phyloP scores from a whole-genome alignment of 2,888 invertebrate genomes.

The Amphiduros pacificus region DNA sequence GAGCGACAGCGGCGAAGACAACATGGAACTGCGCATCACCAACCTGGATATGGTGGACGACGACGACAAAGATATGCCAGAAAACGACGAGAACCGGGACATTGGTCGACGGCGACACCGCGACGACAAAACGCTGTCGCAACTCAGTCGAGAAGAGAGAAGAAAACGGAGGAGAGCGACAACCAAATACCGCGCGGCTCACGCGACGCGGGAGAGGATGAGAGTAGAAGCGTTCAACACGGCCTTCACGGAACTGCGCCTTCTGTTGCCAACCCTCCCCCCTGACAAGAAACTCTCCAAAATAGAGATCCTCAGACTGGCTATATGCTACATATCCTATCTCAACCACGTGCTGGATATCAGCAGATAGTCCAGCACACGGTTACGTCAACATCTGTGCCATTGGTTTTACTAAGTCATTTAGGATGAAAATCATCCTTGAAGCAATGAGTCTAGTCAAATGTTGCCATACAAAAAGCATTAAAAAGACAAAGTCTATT shows the following conservation, averaged over 20 bases:
- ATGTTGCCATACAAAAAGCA: too few relatives aligned
- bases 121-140: too few relatives aligned
- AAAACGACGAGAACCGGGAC: too few relatives aligned
- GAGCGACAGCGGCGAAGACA: too few relatives aligned
- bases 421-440: too few relatives aligned
- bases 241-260: constrained; percentile 84
- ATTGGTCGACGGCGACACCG: too few relatives aligned
- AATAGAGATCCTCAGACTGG: constrained; percentile 90
- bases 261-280: constrained; percentile 85
- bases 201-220: constrained; percentile 90
- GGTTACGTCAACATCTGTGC: background rate
- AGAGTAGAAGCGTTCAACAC: constrained; percentile 94
- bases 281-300: constrained; percentile 95
- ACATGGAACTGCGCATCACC: too few relatives aligned
- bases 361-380: background rate
- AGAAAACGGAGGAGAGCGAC: constrained; percentile 84
- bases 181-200: constrained; percentile 86
- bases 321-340: constrained; percentile 94
- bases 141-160: constrained; percentile 68
- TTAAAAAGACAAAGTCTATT: too few relatives aligned
- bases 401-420: background rate
- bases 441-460: too few relatives aligned
- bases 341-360: constrained; percentile 85
- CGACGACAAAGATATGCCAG: too few relatives aligned
- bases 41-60: too few relatives aligned